Evolutionary conservation across 2,888 invertebrate genomes (phyloP).

Genomic region (Enoplolaimus lenunculus): DNA sequence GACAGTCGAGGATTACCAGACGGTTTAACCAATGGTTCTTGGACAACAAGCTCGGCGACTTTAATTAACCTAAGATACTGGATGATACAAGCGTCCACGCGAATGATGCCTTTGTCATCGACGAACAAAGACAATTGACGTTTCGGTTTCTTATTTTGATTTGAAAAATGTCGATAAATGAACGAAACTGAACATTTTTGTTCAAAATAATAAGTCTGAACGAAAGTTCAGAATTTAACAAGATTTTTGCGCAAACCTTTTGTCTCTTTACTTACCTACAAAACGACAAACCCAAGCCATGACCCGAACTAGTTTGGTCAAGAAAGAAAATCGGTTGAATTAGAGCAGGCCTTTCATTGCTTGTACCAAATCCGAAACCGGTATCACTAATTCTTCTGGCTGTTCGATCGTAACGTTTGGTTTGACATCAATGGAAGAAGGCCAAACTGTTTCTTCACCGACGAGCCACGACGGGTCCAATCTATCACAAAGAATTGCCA

Average conservation of each 20-base stretch:
- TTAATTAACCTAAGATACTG: not conserved
- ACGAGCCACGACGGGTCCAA: slow-evolving; percentile 29
- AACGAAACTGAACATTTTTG: not conserved
- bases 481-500: slow-evolving; percentile 27
- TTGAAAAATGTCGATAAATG: not conserved
- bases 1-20: not conserved
- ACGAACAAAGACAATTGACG: slow-evolving; percentile 2
- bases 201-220: not conserved
- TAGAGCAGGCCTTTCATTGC: not conserved
- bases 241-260: not conserved
- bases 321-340: not conserved
- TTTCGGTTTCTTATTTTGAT: not conserved
- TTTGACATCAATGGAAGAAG: not conserved
- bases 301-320: slow-evolving; percentile 2
- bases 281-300: slow-evolving; percentile 4
- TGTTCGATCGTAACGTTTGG: not conserved
- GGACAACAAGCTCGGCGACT: slow-evolving; percentile 1
- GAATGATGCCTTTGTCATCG: slow-evolving; percentile 5
- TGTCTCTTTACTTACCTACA: not conserved
- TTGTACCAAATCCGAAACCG: not conserved
- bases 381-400: not conserved
- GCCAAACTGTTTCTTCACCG: slow-evolving; percentile 12
- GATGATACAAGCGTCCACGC: slow-evolving; percentile 1
- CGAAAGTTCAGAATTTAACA: not conserved
- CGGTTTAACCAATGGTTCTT: not conserved